Evolutionary conservation across 2,113 vertebrate species (phyloP).

Genomic region (Typhlomys cinereus): DNA sequence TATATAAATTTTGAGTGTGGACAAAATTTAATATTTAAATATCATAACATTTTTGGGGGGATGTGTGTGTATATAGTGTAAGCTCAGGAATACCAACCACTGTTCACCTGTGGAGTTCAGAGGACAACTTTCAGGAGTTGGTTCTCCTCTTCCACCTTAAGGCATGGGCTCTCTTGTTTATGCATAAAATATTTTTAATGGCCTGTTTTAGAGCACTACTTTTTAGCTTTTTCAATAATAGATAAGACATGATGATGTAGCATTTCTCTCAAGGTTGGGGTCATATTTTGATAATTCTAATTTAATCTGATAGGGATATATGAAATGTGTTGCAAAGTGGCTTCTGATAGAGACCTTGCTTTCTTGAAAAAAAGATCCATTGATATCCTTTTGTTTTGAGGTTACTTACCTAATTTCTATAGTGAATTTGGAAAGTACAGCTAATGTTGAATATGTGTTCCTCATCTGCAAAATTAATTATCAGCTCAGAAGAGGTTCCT

Average conservation of each 20-base stretch:
- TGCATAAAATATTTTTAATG: neutral
- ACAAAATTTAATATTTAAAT: neutral
- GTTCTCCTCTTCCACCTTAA: no score
- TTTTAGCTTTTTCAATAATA: neutral
- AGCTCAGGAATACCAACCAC: no score
- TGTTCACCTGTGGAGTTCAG: no score
- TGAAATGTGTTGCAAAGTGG: neutral
- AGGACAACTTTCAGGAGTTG: no score
- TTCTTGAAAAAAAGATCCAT: neutral
- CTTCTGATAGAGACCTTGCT: neutral
- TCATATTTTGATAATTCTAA: neutral
- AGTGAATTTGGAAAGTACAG: neutral
- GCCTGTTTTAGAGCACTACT: conserved; percentile 18
- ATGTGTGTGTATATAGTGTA: neutral
- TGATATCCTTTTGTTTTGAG: neutral
- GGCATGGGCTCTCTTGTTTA: no score
- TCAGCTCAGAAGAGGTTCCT: neutral
- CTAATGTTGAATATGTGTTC: neutral
- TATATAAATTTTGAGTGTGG: neutral
- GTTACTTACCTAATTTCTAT: conserved; percentile 1
- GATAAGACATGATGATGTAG: neutral
- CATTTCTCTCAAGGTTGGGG: neutral
- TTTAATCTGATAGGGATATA: neutral
- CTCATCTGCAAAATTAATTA: neutral
- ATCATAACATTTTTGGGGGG: neutral